phyloP scores from a whole-genome alignment of 2,888 invertebrate species.

The Andrena praecox region DNA sequence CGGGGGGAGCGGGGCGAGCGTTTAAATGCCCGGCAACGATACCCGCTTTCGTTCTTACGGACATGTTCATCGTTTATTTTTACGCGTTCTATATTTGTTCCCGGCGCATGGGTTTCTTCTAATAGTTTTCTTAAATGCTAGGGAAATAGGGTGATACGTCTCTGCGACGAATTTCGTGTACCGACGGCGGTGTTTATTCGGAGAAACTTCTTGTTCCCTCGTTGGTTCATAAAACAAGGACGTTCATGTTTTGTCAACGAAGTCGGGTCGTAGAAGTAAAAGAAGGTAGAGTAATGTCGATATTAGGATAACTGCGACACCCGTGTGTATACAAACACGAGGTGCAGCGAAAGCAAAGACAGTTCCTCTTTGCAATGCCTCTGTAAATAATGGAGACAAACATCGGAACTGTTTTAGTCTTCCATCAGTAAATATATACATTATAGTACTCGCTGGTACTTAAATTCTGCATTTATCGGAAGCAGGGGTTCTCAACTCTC shows the following conservation, averaged over 20 bases:
- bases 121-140: slow-evolving; percentile 44
- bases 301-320: not conserved
- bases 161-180: not conserved
- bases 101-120: slow-evolving; percentile 43
- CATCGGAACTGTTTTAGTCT: not conserved
- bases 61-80: slow-evolving; percentile 46
- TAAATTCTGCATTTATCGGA: not conserved
- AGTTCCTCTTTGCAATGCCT: not conserved
- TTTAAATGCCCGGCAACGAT: not conserved
- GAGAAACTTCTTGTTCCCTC: not conserved
- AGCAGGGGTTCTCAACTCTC: slow-evolving; percentile 1
- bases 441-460: not conserved
- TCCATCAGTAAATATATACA: not conserved
- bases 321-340: slow-evolving; percentile 10
- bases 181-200: not conserved
- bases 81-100: slow-evolving; percentile 46
- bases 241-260: not conserved
- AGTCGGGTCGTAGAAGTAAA: not conserved
- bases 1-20: not conserved
- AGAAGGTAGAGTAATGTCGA: not conserved
- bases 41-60: slow-evolving; percentile 19
- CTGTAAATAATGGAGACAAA: slow-evolving; percentile 1
- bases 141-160: not conserved
- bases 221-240: not conserved
- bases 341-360: not conserved